Evolutionary conservation across 2,888 invertebrate genomes (phyloP).

Genomic region (Silvanus unidentatus): DNA sequence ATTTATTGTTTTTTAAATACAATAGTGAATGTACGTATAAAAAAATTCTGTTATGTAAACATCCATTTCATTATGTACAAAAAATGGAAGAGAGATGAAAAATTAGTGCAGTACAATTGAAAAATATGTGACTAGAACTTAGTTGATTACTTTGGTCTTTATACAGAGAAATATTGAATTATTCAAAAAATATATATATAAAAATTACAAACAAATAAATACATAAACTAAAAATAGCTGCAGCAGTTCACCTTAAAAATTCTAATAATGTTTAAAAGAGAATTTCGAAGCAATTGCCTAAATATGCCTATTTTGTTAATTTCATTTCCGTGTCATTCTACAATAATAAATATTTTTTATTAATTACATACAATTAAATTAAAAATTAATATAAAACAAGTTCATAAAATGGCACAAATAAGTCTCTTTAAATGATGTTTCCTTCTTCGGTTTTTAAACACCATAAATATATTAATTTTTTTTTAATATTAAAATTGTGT

Average conservation of each 20-base stretch:
- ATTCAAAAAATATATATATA: constrained; percentile 9
- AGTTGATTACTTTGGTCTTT: constrained; percentile 30
- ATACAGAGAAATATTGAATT: constrained; percentile 6
- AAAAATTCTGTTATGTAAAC: neutral
- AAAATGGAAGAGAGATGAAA: constrained; percentile 9
- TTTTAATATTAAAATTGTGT: constrained; percentile 9
- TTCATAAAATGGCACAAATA: constrained; percentile 22
- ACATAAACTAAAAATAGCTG: constrained; percentile 4
- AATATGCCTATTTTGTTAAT: too few species aligned
- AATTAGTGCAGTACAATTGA: constrained; percentile 18
- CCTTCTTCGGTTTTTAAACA: too few species aligned
- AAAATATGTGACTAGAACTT: constrained; percentile 31
- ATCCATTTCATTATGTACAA: neutral
- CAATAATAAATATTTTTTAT: neutral
- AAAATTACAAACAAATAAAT: constrained; percentile 7
- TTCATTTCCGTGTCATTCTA: constrained; percentile 6
- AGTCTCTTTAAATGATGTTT: constrained; percentile 11
- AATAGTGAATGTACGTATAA: neutral
- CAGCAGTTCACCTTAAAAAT: too few species aligned
- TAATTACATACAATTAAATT: neutral
- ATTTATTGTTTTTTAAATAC: neutral
- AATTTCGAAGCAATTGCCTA: constrained; percentile 1
- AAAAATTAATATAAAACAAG: constrained; percentile 16
- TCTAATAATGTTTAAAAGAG: too few species aligned
- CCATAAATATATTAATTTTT: constrained; percentile 6